Conservation (phyloP, 2,888 invertebrate genomes). For the Hirudinaria manillensis region DNA sequence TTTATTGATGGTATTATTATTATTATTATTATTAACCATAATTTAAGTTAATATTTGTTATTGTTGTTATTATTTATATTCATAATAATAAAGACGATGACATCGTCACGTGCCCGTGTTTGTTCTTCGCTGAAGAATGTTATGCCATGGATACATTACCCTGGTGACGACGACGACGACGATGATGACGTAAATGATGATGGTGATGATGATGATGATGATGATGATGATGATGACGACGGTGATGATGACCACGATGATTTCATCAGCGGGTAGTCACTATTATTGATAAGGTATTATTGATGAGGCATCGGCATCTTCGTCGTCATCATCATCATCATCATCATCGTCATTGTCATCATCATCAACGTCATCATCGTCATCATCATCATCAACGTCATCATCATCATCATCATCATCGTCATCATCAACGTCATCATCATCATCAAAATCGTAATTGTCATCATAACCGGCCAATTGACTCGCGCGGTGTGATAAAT, state of each 20-base stretch:
- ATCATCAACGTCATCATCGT: no score
- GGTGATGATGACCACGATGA: slow-evolving; percentile 16
- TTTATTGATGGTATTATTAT: no score
- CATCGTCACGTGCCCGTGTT: no score
- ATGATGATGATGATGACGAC: slow-evolving; percentile 5
- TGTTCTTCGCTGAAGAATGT: no score
- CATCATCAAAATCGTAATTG: no score
- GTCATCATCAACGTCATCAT: not conserved
- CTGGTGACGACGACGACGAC: not conserved
- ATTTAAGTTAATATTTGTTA: no score
- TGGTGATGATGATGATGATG: slow-evolving; percentile 11
- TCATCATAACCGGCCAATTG: not conserved
- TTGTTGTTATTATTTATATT: no score
- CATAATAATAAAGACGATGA: no score
- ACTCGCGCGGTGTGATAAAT: not conserved
- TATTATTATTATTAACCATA: no score
- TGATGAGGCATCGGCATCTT: not conserved
- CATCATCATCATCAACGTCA: not conserved
- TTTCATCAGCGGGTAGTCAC: no score
- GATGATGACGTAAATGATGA: slow-evolving; percentile 17
- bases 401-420: not conserved
- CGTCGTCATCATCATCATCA: not conserved
- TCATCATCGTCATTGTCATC: not conserved
- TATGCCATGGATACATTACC: no score
- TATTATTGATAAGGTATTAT: no score